Percentiles rank a stretch among this genome's conserved stretches.
phyloP scores from a whole-genome alignment of 1,140 invertebrate genomes.

The Trichomalopsis sarcophagae region DNA sequence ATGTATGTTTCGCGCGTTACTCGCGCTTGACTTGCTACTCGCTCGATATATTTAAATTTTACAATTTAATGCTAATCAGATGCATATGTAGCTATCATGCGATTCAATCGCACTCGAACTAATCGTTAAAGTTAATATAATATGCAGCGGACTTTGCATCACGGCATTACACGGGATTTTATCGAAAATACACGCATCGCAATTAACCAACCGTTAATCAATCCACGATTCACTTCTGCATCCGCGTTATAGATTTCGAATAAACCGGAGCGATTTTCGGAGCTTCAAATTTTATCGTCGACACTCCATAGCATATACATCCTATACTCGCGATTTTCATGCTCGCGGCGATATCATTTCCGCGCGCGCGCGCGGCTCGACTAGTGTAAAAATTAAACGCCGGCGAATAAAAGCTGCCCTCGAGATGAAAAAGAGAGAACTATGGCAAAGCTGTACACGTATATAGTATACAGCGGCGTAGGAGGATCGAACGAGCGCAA shows the following conservation, averaged over 20 bases:
- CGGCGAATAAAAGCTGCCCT: constrained; percentile 17
- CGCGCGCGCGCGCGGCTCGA: not conserved
- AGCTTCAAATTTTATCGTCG: constrained; percentile 6
- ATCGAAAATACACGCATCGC: not conserved
- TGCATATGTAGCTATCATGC: not conserved
- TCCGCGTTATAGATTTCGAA: no score
- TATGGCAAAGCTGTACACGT: not conserved
- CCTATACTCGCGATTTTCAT: not conserved
- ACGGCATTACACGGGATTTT: not conserved
- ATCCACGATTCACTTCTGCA: not conserved
- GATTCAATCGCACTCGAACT: no score
- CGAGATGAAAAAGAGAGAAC: not conserved
- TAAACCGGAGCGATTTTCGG: not conserved
- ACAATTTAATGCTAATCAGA: not conserved
- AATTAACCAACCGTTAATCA: not conserved
- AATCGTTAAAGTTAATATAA: not conserved
- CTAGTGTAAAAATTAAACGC: constrained; percentile 32
- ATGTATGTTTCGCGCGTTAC: no score
- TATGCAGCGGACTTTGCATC: not conserved
- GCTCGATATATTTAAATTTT: not conserved
- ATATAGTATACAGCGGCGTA: not conserved
- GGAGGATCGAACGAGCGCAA: not conserved
- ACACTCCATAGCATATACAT: not conserved
- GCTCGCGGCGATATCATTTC: constrained; percentile 17
- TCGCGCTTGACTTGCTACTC: no score